Conservation (phyloP, 53 echinoderm and acorn worm species). For the Crossaster papposus region DNA sequence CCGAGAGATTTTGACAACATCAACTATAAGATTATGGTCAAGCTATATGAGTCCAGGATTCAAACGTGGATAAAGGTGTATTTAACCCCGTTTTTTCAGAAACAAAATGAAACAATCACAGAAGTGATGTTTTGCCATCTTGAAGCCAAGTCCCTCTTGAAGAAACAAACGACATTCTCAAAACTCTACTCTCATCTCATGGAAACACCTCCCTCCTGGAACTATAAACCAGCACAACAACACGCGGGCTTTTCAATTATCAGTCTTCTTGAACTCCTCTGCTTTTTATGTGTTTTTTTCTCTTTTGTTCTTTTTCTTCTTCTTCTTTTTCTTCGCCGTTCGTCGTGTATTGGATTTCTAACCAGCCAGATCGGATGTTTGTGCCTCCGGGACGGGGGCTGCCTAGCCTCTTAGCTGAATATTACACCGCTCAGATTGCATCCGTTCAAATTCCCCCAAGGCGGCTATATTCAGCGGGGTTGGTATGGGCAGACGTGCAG, state of each 20-base stretch:
- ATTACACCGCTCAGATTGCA: conserved; percentile 57
- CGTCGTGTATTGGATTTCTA: conserved; percentile 39
- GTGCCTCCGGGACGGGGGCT: conserved; percentile 30
- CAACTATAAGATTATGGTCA: no score
- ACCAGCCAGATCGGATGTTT: conserved; percentile 51
- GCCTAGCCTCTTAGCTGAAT: conserved; percentile 29
- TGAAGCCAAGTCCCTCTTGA: conserved; percentile 11
- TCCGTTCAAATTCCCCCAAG: conserved; percentile 12
- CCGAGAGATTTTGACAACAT: no score
- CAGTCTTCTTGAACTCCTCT: no score
- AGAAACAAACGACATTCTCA: conserved; percentile 17
- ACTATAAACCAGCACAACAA: neutral
- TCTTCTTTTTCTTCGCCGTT: neutral
- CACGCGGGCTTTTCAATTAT: no score
- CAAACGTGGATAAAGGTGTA: neutral
- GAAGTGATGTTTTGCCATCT: neutral
- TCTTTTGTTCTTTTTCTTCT: neutral
- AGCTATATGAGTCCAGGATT: no score
- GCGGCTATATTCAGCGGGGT: neutral
- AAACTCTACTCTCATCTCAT: neutral
- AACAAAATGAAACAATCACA: neutral
- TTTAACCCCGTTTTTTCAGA: neutral
- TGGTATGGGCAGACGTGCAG: neutral
- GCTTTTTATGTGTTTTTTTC: conserved; percentile 21
- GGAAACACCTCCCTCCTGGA: neutral